phyloP scores from a whole-genome alignment of 2,797 vertebrate genomes.

The Acipenser transmontanus region DNA sequence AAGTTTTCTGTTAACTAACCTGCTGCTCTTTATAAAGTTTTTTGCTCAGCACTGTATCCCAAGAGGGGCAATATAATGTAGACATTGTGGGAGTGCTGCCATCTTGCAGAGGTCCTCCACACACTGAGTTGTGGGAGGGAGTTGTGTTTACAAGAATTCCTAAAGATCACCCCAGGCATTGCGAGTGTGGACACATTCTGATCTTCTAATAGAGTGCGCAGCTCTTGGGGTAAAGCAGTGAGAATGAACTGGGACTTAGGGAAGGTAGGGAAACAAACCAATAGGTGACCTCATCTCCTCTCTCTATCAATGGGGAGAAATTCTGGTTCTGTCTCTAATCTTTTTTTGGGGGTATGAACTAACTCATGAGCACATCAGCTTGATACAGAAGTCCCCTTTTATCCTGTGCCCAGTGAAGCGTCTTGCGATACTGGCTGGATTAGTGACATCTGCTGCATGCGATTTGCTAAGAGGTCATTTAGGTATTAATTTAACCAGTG shows the following conservation, averaged over 20 bases:
- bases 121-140: too few species aligned
- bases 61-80: not conserved
- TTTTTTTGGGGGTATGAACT: too few species aligned
- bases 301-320: not conserved
- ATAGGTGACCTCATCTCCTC: not conserved
- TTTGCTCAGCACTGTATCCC: conserved; percentile 1
- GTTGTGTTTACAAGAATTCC: not conserved
- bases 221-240: not conserved
- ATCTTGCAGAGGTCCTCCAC: too few species aligned
- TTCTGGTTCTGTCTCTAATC: too few species aligned
- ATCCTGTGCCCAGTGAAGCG: too few species aligned
- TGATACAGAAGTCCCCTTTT: too few species aligned
- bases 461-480: conserved; percentile 9
- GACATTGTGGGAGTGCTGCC: too few species aligned
- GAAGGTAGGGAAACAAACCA: not conserved
- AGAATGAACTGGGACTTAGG: not conserved
- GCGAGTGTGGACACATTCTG: not conserved
- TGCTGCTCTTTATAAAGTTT: conserved; percentile 9
- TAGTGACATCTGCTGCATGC: not conserved
- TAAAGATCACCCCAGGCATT: not conserved
- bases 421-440: too few species aligned
- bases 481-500: conserved; percentile 32
- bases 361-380: too few species aligned
- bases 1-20: conserved; percentile 8
- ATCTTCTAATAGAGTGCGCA: not conserved